Evolutionary conservation across 2,113 vertebrate species (phyloP).

Genomic region (Collichthys lucidus): DNA sequence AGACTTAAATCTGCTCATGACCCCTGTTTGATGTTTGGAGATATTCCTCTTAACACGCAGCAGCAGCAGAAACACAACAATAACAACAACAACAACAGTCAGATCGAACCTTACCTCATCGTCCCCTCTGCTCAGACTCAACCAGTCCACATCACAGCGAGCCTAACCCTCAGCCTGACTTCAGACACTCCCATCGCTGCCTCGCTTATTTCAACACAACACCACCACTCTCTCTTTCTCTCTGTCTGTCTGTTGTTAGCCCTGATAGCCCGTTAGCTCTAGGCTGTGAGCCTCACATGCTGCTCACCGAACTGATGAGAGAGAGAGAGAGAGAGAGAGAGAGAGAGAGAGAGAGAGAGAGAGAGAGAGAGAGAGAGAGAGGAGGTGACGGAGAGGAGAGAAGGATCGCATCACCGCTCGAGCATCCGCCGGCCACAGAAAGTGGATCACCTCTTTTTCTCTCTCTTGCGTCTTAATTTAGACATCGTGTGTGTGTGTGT

Average conservation of each 20-base stretch:
- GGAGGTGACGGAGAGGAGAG: constrained; percentile 15
- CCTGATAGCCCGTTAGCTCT: constrained; percentile 59
- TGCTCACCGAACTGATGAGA: constrained; percentile 53
- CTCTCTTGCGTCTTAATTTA: constrained; percentile 62
- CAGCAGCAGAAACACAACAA: background rate
- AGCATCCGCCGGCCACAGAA: constrained; percentile 46
- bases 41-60: background rate
- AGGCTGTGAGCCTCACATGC: constrained; percentile 45
- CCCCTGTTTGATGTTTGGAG: background rate
- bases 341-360: background rate
- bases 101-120: constrained; percentile 63
- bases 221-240: background rate
- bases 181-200: constrained; percentile 31
- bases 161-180: constrained; percentile 19
- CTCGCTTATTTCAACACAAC: background rate
- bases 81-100: background rate
- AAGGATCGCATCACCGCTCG: constrained; percentile 40
- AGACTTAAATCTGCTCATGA: background rate
- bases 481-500: constrained; percentile 31
- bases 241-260: constrained; percentile 33
- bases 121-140: constrained; percentile 30
- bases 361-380: background rate
- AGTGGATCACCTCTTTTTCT: constrained; percentile 58
- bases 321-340: constrained; percentile 1
- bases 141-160: constrained; percentile 33